Evolutionary conservation across 2,888 invertebrate genomes (phyloP).

Genomic region (Dicyrtomina minuta): DNA sequence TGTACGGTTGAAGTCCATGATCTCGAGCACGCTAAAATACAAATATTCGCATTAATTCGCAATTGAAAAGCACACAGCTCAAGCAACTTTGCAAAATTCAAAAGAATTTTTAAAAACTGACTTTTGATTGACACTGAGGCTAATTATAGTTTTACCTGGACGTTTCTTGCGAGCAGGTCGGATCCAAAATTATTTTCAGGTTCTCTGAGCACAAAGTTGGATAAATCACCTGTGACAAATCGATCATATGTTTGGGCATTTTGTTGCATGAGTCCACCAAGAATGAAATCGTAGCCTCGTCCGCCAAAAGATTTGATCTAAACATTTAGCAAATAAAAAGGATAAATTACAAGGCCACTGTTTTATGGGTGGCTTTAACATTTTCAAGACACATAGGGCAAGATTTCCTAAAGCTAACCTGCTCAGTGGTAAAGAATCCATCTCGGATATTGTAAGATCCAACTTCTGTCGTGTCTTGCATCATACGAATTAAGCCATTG

Average conservation of each 20-base stretch:
- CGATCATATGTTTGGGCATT: slow-evolving; percentile 50
- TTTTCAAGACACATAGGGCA: too few species aligned
- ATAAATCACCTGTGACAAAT: slow-evolving; percentile 50
- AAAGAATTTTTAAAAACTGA: too few species aligned
- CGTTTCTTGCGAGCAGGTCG: slow-evolving; percentile 49
- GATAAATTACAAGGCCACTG: too few species aligned
- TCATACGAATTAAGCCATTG: slow-evolving; percentile 49
- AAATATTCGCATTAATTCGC: too few species aligned
- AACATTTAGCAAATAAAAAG: too few species aligned
- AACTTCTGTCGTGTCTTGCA: slow-evolving; percentile 42
- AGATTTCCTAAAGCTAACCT: too few species aligned
- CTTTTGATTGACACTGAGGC: too few species aligned
- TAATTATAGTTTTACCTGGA: slow-evolving; percentile 30
- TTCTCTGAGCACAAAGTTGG: slow-evolving; percentile 47
- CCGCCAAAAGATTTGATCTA: slow-evolving; percentile 45
- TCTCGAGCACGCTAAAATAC: slow-evolving; percentile 39
- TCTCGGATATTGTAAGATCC: slow-evolving; percentile 44
- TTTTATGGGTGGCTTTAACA: too few species aligned
- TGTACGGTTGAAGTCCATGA: slow-evolving; percentile 43
- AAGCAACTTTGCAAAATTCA: neutral
- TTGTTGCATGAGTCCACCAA: slow-evolving; percentile 49
- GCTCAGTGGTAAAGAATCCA: slow-evolving; percentile 41
- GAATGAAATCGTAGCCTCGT: slow-evolving; percentile 49
- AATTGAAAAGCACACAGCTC: too few species aligned
- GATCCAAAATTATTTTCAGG: slow-evolving; percentile 44